phyloP scores from a whole-genome alignment of 1,140 invertebrate genomes.

The Harlomillsia oculata region DNA sequence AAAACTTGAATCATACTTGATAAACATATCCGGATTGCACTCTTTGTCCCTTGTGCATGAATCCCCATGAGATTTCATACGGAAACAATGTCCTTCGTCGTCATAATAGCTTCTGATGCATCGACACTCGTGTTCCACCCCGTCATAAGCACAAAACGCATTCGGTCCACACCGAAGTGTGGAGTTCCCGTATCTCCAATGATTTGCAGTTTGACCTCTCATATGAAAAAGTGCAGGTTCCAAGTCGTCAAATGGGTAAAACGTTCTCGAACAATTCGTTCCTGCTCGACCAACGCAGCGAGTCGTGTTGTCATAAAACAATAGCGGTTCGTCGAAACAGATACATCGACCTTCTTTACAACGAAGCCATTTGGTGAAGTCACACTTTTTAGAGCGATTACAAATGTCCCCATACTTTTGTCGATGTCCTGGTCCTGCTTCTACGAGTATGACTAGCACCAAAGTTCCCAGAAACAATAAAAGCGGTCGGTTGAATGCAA shows the following conservation, averaged over 20 bases:
- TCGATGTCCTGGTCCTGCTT: conserved; percentile 9
- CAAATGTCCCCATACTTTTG: conserved; percentile 18
- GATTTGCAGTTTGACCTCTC: conserved; percentile 16
- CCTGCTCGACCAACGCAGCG: conserved; percentile 13
- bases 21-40: neutral
- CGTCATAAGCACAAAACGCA: conserved; percentile 21
- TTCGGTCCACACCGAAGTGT: conserved; percentile 19
- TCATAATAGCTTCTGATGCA: conserved; percentile 16
- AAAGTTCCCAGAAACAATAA: too few relatives aligned
- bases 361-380: conserved; percentile 16
- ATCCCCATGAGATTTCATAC: conserved; percentile 12
- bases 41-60: conserved; percentile 5
- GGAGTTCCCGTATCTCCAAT: conserved; percentile 23
- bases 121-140: conserved; percentile 9
- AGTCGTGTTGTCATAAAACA: conserved; percentile 4
- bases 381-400: conserved; percentile 14
- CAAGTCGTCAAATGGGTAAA: conserved; percentile 20
- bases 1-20: neutral
- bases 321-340: conserved; percentile 3
- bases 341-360: conserved; percentile 15
- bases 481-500: too few relatives aligned
- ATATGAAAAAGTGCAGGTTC: conserved; percentile 15
- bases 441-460: too few relatives aligned
- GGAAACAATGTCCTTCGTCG: conserved; percentile 12
- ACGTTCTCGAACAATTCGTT: conserved; percentile 15